Evolutionary conservation across 2,113 vertebrate genomes (phyloP), one percentile per base, ranked within the genome.

Genomic region (Oncorhynchus gorbuscha): DNA sequence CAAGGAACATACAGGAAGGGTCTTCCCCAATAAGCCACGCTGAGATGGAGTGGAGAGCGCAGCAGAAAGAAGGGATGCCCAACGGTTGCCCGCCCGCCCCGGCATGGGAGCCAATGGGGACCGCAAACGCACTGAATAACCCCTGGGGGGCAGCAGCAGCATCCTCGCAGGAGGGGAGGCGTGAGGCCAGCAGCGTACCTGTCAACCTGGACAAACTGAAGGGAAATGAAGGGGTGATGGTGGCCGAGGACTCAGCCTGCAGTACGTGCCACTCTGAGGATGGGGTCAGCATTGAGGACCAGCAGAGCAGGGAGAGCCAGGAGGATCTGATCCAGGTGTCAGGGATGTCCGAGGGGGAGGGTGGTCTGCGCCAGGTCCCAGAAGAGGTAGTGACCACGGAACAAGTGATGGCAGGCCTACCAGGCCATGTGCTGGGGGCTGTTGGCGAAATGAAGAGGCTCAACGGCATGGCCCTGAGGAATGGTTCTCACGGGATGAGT

Each of bases 391-490:
- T 72, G 18, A 12, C 73, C 7, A 80, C 81, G 30, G 75, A 9
- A 45, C 9, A 45, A 9, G 39, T 45, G 39, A 45, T 45, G 39
- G 39, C 30, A 14, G 45, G 72, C 3, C 76, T 79, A 1, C 74
- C 73, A 4, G 80, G 79, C 1, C 90, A 90, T 8, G 79, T 75
- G 4, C 82, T 84, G 78, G 35, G 87, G 22, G 77, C 92, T 61
- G 86, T 89, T 1, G 94, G 90, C 75, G 94, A 92, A 72, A 93
- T 94, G 0, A 95, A 94, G 72, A 82, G 93, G 55, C 83, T 95
- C 55, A 93, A 92, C 14, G 94, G 89, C 30, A 89, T 93, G 5
- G 87, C 93, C 32, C 70, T 90, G 58, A 87, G 84, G 26, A 90
- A 93, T 0, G 95, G 94, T 77, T 90, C 90, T 9, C 91, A 92